A percentile compares a stretch with the other conserved stretches of the same genome.
These are phyloP conservation scores for Callochromis pleurospilus DNA, from an alignment of 2,113 vertebrate genomes.

Conservation along the genomic window DNA sequence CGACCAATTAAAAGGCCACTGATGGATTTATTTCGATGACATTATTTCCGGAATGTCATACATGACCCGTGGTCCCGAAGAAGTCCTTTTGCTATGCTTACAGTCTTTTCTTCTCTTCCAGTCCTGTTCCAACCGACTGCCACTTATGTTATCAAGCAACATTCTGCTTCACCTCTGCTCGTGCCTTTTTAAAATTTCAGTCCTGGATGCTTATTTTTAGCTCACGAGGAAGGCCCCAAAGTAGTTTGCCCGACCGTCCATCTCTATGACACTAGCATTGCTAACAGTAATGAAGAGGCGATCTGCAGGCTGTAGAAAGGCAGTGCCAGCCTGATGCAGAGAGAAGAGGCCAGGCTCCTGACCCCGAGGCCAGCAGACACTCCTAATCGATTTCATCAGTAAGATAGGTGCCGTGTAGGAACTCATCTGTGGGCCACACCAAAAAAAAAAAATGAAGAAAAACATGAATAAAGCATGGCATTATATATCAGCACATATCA, in stretches of 20 bases:
- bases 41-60: neutral
- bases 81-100: neutral
- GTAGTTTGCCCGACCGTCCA: constrained; percentile 87
- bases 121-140: neutral
- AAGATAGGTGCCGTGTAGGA: constrained; percentile 82
- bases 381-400: constrained; percentile 88
- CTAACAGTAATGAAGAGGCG: constrained; percentile 86
- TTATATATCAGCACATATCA: neutral
- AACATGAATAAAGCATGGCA: neutral
- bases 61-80: neutral
- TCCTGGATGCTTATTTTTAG: constrained; percentile 45
- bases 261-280: constrained; percentile 77
- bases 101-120: neutral
- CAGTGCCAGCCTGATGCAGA: constrained; percentile 86
- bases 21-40: neutral
- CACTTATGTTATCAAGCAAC: neutral
- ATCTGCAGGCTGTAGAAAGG: constrained; percentile 80
- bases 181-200: neutral
- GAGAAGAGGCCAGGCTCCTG: constrained; percentile 85
- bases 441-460: neutral
- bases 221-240: constrained; percentile 84
- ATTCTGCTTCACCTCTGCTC: neutral
- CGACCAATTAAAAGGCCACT: neutral
- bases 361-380: constrained; percentile 84
- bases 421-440: constrained; percentile 54